Evolutionary conservation across 2,888 invertebrate species (phyloP).

Genomic region (Stenoptilia bipunctidactyla): DNA sequence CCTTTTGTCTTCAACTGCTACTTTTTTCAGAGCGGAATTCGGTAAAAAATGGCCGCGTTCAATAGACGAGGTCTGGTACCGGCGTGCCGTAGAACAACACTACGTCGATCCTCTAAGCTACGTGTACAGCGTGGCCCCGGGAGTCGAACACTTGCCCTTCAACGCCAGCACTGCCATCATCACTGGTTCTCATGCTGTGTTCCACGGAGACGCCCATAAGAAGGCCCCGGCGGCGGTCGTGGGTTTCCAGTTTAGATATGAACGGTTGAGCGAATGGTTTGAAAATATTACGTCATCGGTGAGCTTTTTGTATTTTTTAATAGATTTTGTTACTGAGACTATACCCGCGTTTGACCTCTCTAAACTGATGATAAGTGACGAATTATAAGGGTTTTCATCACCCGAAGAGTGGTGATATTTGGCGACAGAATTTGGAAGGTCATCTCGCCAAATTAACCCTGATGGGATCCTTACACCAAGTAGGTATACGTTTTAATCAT

Average conservation of each 20-base stretch:
- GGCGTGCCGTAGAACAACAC: constrained; percentile 88
- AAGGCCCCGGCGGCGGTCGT: constrained; percentile 78
- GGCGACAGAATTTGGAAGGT: no score
- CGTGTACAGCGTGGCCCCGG: constrained; percentile 67
- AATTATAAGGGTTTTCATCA: no score
- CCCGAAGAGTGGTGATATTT: no score
- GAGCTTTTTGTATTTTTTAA: constrained; percentile 25
- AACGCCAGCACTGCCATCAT: constrained; percentile 79
- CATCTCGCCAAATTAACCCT: no score
- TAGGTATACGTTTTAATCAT: no score
- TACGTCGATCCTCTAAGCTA: constrained; percentile 82
- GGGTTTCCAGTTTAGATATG: constrained; percentile 86
- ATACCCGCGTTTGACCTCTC: no score
- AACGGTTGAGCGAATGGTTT: constrained; percentile 81
- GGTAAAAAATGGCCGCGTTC: constrained; percentile 81
- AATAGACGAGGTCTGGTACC: constrained; percentile 92
- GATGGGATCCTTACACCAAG: no score
- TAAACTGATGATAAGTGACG: no score
- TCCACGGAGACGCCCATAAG: constrained; percentile 71
- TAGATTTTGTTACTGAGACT: no score
- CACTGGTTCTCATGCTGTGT: constrained; percentile 90
- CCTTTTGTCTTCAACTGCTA: no score
- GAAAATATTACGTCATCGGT: constrained; percentile 84
- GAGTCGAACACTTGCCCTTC: constrained; percentile 10
- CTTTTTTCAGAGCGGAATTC: constrained; percentile 58